A percentile compares a stretch with the other conserved stretches of the same genome.
phyloP scores from a whole-genome alignment of 2,888 invertebrate genomes.

The Cryptocheilus praepositus region DNA sequence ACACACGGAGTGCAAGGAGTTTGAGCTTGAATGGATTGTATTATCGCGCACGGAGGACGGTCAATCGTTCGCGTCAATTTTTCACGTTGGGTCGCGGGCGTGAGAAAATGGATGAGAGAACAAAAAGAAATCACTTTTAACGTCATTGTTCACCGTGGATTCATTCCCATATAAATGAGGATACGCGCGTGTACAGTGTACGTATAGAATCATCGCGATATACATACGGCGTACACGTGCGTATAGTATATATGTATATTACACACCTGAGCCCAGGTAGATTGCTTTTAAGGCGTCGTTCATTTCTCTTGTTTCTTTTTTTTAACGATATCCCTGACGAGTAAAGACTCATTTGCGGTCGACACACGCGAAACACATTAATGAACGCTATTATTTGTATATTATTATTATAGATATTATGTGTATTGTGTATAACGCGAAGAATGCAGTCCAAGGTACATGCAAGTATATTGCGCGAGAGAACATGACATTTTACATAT shows the following conservation, averaged over 20 bases:
- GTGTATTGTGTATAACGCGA: constrained; percentile 62
- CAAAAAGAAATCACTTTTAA: constrained; percentile 1
- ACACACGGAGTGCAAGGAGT: too few relatives aligned
- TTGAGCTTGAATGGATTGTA: too few relatives aligned
- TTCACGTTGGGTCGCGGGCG: constrained; percentile 13
- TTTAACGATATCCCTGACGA: constrained; percentile 51
- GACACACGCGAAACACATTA: constrained; percentile 47
- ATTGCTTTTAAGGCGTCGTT: too few relatives aligned
- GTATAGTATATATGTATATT: too few relatives aligned
- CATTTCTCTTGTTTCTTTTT: constrained; percentile 26
- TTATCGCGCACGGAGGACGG: neutral
- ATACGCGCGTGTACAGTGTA: constrained; percentile 5
- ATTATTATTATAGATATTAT: constrained; percentile 60
- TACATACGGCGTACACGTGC: constrained; percentile 10
- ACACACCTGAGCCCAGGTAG: too few relatives aligned
- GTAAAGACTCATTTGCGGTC: constrained; percentile 48
- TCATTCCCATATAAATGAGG: constrained; percentile 25
- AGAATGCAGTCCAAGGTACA: constrained; percentile 34
- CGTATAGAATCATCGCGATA: constrained; percentile 20
- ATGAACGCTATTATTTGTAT: constrained; percentile 61
- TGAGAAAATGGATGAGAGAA: too few relatives aligned
- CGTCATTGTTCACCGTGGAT: constrained; percentile 26
- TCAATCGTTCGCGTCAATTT: constrained; percentile 1
- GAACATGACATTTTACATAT: neutral
- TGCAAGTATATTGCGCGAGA: neutral